Conservation (phyloP, 1,140 invertebrate species). For the Cataglyphis hispanica region DNA sequence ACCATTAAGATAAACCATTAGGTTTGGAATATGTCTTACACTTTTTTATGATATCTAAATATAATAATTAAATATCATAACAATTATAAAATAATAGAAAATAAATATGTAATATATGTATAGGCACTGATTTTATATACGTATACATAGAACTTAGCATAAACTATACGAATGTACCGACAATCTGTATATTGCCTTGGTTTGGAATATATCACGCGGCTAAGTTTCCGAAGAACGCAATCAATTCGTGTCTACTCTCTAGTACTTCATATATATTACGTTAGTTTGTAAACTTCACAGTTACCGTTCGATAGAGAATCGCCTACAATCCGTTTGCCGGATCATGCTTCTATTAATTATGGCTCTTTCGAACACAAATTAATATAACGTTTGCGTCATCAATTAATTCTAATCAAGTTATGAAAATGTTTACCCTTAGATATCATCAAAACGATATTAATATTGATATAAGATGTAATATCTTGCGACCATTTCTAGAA, state of each 20-base stretch:
- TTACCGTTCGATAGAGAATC: constrained; percentile 38
- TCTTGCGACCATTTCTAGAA: background rate
- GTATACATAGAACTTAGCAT: constrained; percentile 20
- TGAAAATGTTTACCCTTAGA: background rate
- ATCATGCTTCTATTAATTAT: constrained; percentile 41
- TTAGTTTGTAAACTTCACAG: constrained; percentile 43
- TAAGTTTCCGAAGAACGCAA: constrained; percentile 50
- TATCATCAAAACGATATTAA: background rate
- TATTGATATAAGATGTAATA: background rate
- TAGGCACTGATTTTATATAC: background rate
- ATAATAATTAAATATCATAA: background rate
- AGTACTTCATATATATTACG: constrained; percentile 38
- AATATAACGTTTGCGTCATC: constrained; percentile 11
- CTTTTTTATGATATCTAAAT: background rate
- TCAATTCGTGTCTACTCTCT: constrained; percentile 33
- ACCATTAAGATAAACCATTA: background rate
- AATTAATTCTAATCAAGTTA: constrained; percentile 10
- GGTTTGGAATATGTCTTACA: background rate
- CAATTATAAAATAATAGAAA: background rate
- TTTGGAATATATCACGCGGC: constrained; percentile 43
- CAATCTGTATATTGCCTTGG: constrained; percentile 46
- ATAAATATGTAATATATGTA: background rate
- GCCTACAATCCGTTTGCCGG: constrained; percentile 20
- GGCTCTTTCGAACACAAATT: background rate
- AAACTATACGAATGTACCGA: constrained; percentile 32